Base-by-base conservation (phyloP, 2,113 vertebrate species). In the Ophiodon elongatus region DNA sequence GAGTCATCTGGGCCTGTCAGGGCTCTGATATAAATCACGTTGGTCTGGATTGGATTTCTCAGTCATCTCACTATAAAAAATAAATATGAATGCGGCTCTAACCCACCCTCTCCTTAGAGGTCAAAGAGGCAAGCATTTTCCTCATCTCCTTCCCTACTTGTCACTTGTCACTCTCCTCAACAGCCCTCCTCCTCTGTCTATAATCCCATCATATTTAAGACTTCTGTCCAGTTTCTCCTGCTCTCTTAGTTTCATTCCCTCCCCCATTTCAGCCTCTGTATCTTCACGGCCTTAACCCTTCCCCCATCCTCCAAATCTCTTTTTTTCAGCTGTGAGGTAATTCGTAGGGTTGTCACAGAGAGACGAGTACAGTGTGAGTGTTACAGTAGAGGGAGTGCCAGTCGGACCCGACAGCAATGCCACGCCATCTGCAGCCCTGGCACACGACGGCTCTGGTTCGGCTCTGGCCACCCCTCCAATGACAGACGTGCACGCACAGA, bases 391-490 rank as follows among this genome's bases (percentile, higher is more conserved):
- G 85, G 85, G 80, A 86, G 91, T 78, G 90, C 90, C 85, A 85
- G 90, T 83, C 77, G 41, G 75, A 82, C 29, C 64, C 71, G 79
- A 92, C 83, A 74, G 90, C 78, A 76, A 89, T 50, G 85, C 85
- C 71, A 78, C 39, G 78, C 95, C 95, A 96, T 95, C 95, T 95
- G 95, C 88, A 92, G 92, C 87, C 90, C 94, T 95, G 94, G 94
- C 95, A 94, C 90, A 82, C 52, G 8, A 25, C 13, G 29, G 77
- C 84, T 86, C 72, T 75, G 27, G 2, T 33, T 57, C 50, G 73
- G 76, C 85, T 83, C 73, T 54, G 70, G 60, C 87, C 89, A 14
- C 45, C 76, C 39, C 73, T 76, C 83, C 65, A 69, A 89, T 79
- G 64, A 80, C 85, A 88, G 80, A 85, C 79, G 4, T 39, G 77